Base-by-base conservation (phyloP, 2,888 invertebrate genomes). In the Dolichomitus sp. region DNA sequence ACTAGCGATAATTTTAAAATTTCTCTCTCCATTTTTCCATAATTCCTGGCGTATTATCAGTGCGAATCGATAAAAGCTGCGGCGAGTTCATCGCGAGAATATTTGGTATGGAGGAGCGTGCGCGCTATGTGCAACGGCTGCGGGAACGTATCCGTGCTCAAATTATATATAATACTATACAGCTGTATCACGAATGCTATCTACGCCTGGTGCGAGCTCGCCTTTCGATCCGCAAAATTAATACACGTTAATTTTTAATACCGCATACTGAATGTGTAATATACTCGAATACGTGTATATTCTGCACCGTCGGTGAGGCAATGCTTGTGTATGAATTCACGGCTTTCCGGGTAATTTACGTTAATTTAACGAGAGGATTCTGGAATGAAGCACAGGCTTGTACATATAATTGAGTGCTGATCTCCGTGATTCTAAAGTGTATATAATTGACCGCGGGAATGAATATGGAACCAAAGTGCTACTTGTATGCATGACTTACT, bases 31-130 rank as follows among this genome's bases (percentile, higher is more conserved):
- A 63, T 80, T 80, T 83, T 83, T 77, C 68, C 76, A 83, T 80
- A 83, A 83, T 83, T 83, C 83, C 68, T 68, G 48, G 68, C 83
- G 57, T 72, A 80, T 83, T 80, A 83, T 80, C 76, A 80, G 72
- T 45, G 54, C 50, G 72, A 77, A 83, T 83, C 80, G 83, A 83
- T 83, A 80, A 80, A 77, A 80, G 63, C 68, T 68, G 72, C 57
- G 80, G 83, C 76, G 72, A 73, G 68, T 76, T 66, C 75, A 40
- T 57, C 76, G 76, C 33, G 61, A 69, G 61, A 66, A 72, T 81
- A 81, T 81, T 77, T 42, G 72, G 65, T 50, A 68, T 45, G 63
- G 12, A 59, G 50, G 50, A 83, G 75, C 45, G 48, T 40, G 9
- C 80, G 76, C 50, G 50, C 59, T 52, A 19, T 68, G 17, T 66